These are phyloP conservation scores for Polyploca ridens DNA, from an alignment of 2,888 invertebrate species.

Conservation along the genomic window DNA sequence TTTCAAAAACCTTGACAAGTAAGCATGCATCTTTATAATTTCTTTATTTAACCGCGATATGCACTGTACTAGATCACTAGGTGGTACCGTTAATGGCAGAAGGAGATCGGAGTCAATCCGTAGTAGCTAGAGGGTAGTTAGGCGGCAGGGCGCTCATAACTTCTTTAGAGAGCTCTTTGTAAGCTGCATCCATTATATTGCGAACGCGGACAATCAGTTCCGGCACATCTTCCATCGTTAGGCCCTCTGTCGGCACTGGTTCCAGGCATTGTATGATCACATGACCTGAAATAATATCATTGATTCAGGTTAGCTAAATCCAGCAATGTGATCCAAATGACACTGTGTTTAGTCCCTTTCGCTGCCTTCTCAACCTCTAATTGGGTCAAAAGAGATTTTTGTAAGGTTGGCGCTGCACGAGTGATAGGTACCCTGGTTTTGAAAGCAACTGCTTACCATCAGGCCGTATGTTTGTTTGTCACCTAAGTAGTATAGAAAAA, in stretches of 20 bases:
- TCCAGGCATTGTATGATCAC: constrained; percentile 82
- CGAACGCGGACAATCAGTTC: constrained; percentile 76
- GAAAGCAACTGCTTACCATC: no score
- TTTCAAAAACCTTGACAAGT: background rate
- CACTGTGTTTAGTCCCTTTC: no score
- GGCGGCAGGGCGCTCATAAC: constrained; percentile 74
- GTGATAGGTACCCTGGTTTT: no score
- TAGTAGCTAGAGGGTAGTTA: constrained; percentile 76
- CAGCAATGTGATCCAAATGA: no score
- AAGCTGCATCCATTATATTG: constrained; percentile 76
- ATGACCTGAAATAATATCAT: constrained; percentile 68
- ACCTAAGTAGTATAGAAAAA: no score
- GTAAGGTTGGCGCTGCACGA: no score
- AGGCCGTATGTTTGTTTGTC: no score
- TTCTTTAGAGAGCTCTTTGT: constrained; percentile 79
- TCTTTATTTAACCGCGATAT: background rate
- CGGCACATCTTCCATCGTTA: constrained; percentile 79
- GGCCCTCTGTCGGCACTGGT: constrained; percentile 78
- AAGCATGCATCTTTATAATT: background rate
- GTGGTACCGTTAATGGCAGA: constrained; percentile 31
- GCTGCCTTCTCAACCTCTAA: no score
- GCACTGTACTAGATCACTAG: constrained; percentile 18
- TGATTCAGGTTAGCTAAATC: no score
- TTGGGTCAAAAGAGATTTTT: no score
- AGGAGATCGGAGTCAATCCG: constrained; percentile 45